Evolutionary conservation across 2,113 vertebrate species (phyloP).

Genomic region (Myrmecobius fasciatus): DNA sequence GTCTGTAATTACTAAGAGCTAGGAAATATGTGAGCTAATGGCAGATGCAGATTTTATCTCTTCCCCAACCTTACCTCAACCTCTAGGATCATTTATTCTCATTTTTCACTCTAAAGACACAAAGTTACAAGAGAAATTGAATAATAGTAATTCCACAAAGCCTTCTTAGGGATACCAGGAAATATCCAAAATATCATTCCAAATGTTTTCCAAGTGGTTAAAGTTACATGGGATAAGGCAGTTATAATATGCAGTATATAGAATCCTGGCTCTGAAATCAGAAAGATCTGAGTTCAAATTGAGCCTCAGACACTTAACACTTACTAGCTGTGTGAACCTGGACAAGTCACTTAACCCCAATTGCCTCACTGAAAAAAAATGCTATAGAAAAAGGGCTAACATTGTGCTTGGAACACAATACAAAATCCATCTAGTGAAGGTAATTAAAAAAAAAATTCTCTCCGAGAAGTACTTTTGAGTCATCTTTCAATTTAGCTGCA

Average conservation of each 20-base stretch:
- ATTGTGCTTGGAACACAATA: background rate
- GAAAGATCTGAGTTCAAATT: too few relatives aligned
- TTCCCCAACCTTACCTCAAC: background rate
- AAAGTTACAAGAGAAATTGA: background rate
- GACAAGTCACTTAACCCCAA: too few relatives aligned
- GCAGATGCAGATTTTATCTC: background rate
- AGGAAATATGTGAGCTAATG: background rate
- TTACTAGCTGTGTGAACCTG: too few relatives aligned
- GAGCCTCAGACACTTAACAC: too few relatives aligned
- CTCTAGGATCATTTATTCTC: background rate
- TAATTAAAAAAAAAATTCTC: too few relatives aligned
- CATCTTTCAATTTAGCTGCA: background rate
- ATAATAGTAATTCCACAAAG: background rate
- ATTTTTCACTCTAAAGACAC: background rate
- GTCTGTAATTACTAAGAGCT: background rate
- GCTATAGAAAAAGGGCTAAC: background rate
- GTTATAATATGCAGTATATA: too few relatives aligned
- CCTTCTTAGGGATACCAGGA: background rate
- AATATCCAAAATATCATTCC: background rate
- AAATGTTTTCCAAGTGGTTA: too few relatives aligned
- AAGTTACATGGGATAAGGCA: too few relatives aligned
- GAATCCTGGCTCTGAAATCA: too few relatives aligned
- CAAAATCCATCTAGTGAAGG: background rate
- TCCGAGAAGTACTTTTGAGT: background rate
- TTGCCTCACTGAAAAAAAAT: too few relatives aligned